A percentile compares a stretch with the other conserved stretches of the same genome.
Evolutionary conservation across 2,113 vertebrate genomes (phyloP).

Genomic region (Spermophilus dauricus): DNA sequence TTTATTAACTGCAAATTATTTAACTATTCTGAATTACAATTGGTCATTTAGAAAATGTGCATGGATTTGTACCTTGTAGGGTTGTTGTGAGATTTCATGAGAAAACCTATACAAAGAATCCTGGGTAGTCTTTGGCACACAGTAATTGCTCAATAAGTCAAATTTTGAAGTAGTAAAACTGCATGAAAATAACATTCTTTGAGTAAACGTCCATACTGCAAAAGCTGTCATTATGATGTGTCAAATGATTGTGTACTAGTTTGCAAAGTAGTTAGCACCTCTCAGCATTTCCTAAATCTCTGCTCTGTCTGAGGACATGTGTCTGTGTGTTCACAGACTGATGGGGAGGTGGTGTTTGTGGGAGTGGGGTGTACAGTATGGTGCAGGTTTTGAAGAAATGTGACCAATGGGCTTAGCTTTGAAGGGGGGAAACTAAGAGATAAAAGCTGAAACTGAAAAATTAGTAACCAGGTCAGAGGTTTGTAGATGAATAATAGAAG

Average conservation of each 20-base stretch:
- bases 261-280: background rate
- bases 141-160: background rate
- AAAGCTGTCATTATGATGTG: background rate
- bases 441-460: background rate
- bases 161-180: background rate
- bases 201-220: background rate
- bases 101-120: background rate
- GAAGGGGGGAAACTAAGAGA: background rate
- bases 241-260: background rate
- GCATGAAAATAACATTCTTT: background rate
- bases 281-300: background rate
- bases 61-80: background rate
- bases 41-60: background rate
- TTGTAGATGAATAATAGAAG: background rate
- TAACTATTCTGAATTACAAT: background rate
- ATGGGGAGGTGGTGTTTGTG: too few relatives aligned
- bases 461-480: background rate
- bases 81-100: background rate
- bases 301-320: background rate
- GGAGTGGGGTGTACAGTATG: fast-evolving
- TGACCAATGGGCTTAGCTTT: background rate
- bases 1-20: background rate
- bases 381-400: background rate
- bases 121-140: background rate
- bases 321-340: background rate